These are phyloP conservation scores for Hyperopisus bebe DNA, from an alignment of 2,113 vertebrate genomes.

Conservation along the genomic window DNA sequence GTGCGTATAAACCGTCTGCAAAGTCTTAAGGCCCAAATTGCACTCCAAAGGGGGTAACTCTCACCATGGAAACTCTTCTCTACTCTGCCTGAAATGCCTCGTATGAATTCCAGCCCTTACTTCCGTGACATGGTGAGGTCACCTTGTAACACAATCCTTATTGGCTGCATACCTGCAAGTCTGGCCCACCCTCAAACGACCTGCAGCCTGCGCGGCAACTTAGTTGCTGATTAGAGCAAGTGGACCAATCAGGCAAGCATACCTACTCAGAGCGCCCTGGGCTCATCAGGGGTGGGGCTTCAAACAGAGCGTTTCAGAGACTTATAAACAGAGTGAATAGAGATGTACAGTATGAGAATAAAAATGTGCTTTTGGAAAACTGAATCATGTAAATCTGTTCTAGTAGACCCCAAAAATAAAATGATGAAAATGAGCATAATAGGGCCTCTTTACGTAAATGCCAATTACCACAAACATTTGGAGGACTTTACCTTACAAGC, in stretches of 20 bases:
- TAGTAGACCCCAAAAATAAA: not conserved
- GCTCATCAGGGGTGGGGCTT: not conserved
- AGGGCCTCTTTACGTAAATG: not conserved
- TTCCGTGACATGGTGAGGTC: not conserved
- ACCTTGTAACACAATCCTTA: not conserved
- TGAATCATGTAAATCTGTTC: not conserved
- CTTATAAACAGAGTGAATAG: not conserved
- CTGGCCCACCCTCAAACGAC: not conserved
- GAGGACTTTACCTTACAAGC: constrained; percentile 74
- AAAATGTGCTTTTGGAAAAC: not conserved
- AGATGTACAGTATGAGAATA: not conserved
- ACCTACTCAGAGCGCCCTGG: not conserved
- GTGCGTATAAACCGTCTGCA: not conserved
- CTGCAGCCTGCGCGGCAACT: not conserved
- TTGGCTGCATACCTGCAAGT: not conserved
- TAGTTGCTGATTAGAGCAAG: not conserved
- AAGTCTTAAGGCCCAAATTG: not conserved
- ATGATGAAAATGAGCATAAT: not conserved
- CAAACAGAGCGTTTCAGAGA: not conserved
- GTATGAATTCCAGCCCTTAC: not conserved
- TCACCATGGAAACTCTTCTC: not conserved
- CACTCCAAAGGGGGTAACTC: not conserved
- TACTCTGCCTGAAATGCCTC: not conserved
- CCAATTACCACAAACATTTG: not conserved
- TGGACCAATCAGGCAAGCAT: not conserved